A percentile compares a stretch with the other conserved stretches of the same genome.
Conservation (phyloP, 92 coral and sea anemone species). For the Zoanthus solanderi region DNA sequence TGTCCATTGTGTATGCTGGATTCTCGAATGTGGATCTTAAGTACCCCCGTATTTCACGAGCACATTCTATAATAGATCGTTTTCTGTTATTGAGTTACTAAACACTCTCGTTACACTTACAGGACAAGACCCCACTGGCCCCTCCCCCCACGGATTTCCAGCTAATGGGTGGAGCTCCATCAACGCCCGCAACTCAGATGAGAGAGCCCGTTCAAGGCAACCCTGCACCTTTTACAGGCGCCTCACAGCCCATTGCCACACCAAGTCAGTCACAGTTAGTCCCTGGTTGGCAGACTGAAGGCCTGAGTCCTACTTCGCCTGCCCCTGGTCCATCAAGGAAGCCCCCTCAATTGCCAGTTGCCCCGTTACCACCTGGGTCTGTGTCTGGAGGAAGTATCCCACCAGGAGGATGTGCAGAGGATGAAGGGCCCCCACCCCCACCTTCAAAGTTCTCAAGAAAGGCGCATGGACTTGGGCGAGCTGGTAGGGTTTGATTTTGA, state of each 20-base stretch:
- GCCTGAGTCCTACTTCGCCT: background rate
- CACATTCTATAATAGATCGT: too few species aligned
- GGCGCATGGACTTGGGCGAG: slow-evolving; percentile 77
- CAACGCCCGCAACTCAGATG: slow-evolving; percentile 41
- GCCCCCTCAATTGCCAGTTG: slow-evolving; percentile 12
- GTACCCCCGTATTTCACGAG: too few species aligned
- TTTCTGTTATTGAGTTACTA: too few species aligned
- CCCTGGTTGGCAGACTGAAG: background rate
- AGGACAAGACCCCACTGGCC: slow-evolving; percentile 87
- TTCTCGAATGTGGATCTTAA: too few species aligned
- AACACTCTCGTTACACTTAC: too few species aligned
- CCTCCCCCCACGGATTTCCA: slow-evolving; percentile 95
- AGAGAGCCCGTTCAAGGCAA: background rate
- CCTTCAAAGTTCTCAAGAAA: slow-evolving; percentile 88
- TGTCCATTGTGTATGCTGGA: too few species aligned
- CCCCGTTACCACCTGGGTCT: background rate
- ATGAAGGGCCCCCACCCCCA: slow-evolving; percentile 71
- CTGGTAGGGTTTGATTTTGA: slow-evolving; percentile 56
- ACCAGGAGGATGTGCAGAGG: slow-evolving; percentile 47
- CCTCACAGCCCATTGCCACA: slow-evolving; percentile 22
- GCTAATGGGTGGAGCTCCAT: slow-evolving; percentile 70
- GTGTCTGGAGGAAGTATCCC: background rate
- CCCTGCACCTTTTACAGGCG: slow-evolving; percentile 12
- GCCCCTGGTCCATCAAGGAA: background rate
- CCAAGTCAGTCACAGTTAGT: background rate